Evolutionary conservation across 2,113 vertebrate species (phyloP).

Genomic region (Lophius piscatorius): DNA sequence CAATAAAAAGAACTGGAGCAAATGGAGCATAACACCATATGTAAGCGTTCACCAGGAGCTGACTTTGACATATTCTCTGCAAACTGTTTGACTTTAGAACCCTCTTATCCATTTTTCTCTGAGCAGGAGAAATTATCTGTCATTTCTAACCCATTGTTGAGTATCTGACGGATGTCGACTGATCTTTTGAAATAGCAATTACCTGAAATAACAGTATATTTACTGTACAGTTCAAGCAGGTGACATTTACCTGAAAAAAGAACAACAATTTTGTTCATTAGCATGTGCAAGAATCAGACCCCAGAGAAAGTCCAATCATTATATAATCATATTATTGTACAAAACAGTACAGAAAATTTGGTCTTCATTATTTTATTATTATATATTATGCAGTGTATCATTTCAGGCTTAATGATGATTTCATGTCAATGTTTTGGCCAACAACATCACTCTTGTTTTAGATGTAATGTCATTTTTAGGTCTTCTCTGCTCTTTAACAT

Average conservation of each 20-base stretch:
- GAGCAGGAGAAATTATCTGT: slow-evolving; percentile 1
- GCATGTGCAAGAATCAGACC: slow-evolving; percentile 60
- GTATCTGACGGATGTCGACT: no score
- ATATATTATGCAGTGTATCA: slow-evolving; percentile 54
- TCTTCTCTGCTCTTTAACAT: slow-evolving; percentile 56
- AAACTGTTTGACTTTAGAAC: not conserved
- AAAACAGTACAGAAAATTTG: slow-evolving; percentile 46
- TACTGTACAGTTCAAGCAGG: slow-evolving; percentile 67
- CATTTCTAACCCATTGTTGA: not conserved
- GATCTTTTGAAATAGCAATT: slow-evolving; percentile 63
- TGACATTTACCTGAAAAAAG: slow-evolving; percentile 74
- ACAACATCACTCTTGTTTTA: slow-evolving; percentile 44
- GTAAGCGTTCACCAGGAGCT: not conserved
- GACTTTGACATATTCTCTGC: not conserved
- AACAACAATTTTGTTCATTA: slow-evolving; percentile 77
- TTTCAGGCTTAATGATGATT: slow-evolving; percentile 62
- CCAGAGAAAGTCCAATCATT: slow-evolving; percentile 61
- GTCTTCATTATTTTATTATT: slow-evolving; percentile 61
- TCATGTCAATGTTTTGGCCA: slow-evolving; percentile 21
- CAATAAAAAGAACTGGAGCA: not conserved
- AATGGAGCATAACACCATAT: not conserved
- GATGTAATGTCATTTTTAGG: slow-evolving; percentile 66
- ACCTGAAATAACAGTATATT: slow-evolving; percentile 75
- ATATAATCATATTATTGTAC: slow-evolving; percentile 70
- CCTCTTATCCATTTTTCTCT: not conserved